phyloP scores from a whole-genome alignment of 1,140 invertebrate species.

The Anthonomus grandis region DNA sequence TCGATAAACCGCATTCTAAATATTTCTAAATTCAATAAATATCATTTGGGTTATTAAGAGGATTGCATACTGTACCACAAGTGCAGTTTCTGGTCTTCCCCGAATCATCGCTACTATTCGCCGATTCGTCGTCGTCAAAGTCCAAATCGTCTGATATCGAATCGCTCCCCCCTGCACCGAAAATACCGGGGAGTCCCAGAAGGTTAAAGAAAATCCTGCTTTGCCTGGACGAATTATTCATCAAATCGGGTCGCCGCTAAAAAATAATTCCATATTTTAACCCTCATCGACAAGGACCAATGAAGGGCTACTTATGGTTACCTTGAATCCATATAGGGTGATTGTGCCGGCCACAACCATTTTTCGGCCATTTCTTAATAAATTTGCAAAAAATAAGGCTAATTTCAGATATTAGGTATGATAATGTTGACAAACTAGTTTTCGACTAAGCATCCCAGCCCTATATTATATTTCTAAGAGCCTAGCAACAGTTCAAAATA shows the following conservation, averaged over 20 bases:
- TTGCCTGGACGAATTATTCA: conserved; percentile 34
- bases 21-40: too few species aligned
- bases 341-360: neutral
- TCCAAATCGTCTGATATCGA: conserved; percentile 33
- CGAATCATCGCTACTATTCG: conserved; percentile 51
- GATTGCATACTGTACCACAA: conserved; percentile 54
- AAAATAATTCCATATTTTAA: too few species aligned
- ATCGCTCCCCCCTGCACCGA: conserved; percentile 48
- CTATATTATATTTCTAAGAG: too few species aligned
- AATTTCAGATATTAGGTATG: too few species aligned
- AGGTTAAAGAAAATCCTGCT: conserved; percentile 63
- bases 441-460: too few species aligned
- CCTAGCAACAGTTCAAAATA: too few species aligned
- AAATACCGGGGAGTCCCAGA: conserved; percentile 54
- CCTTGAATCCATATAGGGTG: too few species aligned
- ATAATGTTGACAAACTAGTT: too few species aligned
- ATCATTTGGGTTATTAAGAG: neutral
- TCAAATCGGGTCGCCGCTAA: neutral
- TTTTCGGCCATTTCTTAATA: conserved; percentile 11
- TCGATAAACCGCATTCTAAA: conserved; percentile 63
- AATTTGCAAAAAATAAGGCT: too few species aligned
- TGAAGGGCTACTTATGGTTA: neutral
- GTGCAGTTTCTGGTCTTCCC: conserved; percentile 57
- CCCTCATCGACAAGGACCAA: neutral
- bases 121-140: conserved; percentile 44